phyloP scores from a whole-genome alignment of 2,888 invertebrate species.

The Cotesia congregata region DNA sequence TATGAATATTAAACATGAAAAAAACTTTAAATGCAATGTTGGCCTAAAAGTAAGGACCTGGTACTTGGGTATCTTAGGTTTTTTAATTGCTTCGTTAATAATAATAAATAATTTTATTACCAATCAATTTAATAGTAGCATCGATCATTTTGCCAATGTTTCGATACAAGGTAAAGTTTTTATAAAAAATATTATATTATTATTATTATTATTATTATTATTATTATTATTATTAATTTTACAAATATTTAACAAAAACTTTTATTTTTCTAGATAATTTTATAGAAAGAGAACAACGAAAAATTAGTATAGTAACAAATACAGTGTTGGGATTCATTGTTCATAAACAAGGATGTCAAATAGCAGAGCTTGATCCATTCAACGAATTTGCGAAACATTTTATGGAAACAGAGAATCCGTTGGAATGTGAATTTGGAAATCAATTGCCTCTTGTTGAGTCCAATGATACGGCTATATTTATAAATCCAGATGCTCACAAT shows the following conservation, averaged over 20 bases:
- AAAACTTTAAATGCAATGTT: slow-evolving; percentile 41
- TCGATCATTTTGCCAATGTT: slow-evolving; percentile 48
- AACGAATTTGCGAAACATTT: slow-evolving; percentile 74
- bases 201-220: too few species aligned
- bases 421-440: slow-evolving; percentile 73
- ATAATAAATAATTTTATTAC: slow-evolving; percentile 61
- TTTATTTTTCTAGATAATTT: slow-evolving; percentile 48
- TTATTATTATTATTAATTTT: background rate
- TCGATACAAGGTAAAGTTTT: slow-evolving; percentile 40
- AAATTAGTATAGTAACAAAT: slow-evolving; percentile 6
- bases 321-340: slow-evolving; percentile 71
- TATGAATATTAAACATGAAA: slow-evolving; percentile 45
- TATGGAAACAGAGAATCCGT: slow-evolving; percentile 71
- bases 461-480: slow-evolving; percentile 75
- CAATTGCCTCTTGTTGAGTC: slow-evolving; percentile 73
- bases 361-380: slow-evolving; percentile 77
- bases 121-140: slow-evolving; percentile 53
- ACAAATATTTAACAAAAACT: background rate
- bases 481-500: slow-evolving; percentile 70
- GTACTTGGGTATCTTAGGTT: slow-evolving; percentile 58
- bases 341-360: slow-evolving; percentile 78
- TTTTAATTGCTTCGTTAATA: slow-evolving; percentile 58
- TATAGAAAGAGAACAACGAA: slow-evolving; percentile 30
- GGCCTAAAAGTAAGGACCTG: slow-evolving; percentile 58
- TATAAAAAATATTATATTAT: background rate